Evolutionary conservation across 2,797 vertebrate genomes (phyloP).

Genomic region (Bryconaethiops microstoma): DNA sequence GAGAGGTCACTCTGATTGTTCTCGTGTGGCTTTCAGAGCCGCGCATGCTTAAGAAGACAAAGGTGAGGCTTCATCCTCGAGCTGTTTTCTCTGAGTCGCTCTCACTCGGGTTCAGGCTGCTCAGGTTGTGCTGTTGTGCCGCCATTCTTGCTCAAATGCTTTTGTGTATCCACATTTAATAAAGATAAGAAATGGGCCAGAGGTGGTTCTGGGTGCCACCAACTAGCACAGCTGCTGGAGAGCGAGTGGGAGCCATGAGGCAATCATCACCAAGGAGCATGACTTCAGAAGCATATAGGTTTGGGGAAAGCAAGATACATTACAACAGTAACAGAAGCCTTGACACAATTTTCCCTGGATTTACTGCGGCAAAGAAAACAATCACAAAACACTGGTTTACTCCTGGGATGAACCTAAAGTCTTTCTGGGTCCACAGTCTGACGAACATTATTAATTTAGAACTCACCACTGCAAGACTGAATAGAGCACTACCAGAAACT

Average conservation of each 20-base stretch:
- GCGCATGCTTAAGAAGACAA: slow-evolving; percentile 4
- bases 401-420: no score
- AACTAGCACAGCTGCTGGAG: not conserved
- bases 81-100: slow-evolving; percentile 5
- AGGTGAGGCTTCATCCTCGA: not conserved
- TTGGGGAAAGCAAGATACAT: no score
- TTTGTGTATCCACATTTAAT: not conserved
- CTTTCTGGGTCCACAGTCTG: no score
- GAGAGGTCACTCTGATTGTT: slow-evolving; percentile 4
- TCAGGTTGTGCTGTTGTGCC: not conserved
- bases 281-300: no score
- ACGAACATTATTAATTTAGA: no score
- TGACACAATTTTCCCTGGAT: no score
- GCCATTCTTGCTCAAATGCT: not conserved
- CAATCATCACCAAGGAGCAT: no score
- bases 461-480: no score
- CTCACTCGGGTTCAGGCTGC: not conserved
- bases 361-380: no score
- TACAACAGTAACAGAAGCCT: no score
- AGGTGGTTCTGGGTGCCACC: not conserved
- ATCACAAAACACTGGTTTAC: no score
- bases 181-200: not conserved
- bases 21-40: not conserved
- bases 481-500: no score
- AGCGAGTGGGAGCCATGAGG: not conserved